Evolutionary conservation across 2,797 vertebrate species (phyloP).

Genomic region (Enteromius thamalakanensis): DNA sequence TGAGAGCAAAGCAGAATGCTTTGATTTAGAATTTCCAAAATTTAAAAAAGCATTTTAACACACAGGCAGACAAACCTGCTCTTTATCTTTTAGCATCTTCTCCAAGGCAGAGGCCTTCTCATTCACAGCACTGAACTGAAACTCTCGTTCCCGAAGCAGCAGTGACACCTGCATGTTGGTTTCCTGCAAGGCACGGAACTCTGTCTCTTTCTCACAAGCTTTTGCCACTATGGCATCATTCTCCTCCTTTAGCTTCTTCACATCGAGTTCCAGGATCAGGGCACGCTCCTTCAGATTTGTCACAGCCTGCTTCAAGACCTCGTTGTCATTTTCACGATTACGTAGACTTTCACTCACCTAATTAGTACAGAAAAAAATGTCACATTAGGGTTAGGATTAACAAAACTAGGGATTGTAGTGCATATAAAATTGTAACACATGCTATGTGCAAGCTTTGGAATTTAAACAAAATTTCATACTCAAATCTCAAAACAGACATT

Average conservation of each 20-base stretch:
- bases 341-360: slow-evolving; percentile 85
- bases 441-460: neutral
- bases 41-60: neutral
- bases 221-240: slow-evolving; percentile 85
- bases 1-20: neutral
- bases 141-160: slow-evolving; percentile 93
- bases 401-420: neutral
- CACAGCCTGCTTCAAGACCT: slow-evolving; percentile 95
- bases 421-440: neutral
- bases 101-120: slow-evolving; percentile 93
- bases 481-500: neutral
- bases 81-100: slow-evolving; percentile 91
- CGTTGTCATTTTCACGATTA: slow-evolving; percentile 93
- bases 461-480: neutral
- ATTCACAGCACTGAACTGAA: slow-evolving; percentile 87
- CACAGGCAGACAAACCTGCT: slow-evolving; percentile 75
- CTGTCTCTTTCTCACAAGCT: slow-evolving; percentile 89
- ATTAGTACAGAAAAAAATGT: neutral
- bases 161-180: slow-evolving; percentile 97
- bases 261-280: slow-evolving; percentile 90
- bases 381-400: neutral
- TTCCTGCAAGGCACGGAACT: slow-evolving; percentile 94
- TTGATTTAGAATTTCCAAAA: neutral
- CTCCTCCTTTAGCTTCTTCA: slow-evolving; percentile 89
- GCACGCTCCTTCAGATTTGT: slow-evolving; percentile 96